phyloP scores from a whole-genome alignment of 2,888 invertebrate species.

The Ophion obscuratus region DNA sequence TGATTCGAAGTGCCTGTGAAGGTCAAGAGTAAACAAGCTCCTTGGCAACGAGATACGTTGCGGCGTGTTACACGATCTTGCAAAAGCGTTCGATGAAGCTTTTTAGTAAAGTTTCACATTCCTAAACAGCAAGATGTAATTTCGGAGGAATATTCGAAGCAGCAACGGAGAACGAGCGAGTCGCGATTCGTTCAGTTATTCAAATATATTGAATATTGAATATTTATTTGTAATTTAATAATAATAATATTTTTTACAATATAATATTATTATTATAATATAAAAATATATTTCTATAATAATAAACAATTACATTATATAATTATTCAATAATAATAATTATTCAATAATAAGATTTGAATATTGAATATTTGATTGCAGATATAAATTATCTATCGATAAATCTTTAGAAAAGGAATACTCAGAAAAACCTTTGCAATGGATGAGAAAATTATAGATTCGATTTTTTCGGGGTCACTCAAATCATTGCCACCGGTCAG shows the following conservation, averaged over 20 bases:
- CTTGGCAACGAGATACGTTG: slow-evolving; percentile 66
- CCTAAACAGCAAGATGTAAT: slow-evolving; percentile 56
- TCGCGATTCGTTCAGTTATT: background rate
- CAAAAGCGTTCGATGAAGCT: background rate
- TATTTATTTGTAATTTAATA: background rate
- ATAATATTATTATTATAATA: background rate
- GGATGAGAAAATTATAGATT: slow-evolving; percentile 96
- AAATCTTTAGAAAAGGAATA: background rate
- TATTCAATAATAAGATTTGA: no score
- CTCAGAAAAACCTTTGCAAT: slow-evolving; percentile 84
- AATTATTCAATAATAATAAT: no score
- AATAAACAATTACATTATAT: no score
- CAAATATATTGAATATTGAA: background rate
- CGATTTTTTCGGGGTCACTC: slow-evolving; percentile 95
- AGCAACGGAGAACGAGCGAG: background rate
- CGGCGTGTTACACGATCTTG: slow-evolving; percentile 54
- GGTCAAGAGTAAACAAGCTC: slow-evolving; percentile 68
- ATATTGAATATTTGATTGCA: background rate
- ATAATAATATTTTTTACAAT: background rate
- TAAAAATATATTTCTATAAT: background rate
- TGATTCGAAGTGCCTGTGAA: slow-evolving; percentile 61
- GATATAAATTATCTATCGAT: slow-evolving; percentile 1
- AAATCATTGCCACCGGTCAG: slow-evolving; percentile 96
- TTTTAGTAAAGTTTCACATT: slow-evolving; percentile 39
- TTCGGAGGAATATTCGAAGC: slow-evolving; percentile 5